Conservation (phyloP, 2,113 vertebrate species). For the Hydropotes inermis region DNA sequence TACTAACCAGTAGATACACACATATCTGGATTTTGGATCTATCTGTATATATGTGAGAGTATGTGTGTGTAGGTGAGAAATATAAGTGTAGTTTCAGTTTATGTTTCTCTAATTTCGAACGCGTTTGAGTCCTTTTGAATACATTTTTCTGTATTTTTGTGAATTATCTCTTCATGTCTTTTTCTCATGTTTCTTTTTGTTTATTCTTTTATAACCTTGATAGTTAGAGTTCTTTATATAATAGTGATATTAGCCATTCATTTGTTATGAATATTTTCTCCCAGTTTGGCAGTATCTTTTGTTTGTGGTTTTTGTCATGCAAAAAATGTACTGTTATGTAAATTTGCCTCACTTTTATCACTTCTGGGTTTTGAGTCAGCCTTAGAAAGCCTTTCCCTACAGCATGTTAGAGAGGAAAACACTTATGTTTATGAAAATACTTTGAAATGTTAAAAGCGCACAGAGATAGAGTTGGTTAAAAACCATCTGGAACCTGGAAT, state of each 20-base stretch:
- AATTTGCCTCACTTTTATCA: background rate
- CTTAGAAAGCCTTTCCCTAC: background rate
- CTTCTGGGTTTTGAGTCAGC: background rate
- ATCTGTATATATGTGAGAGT: background rate
- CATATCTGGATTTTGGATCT: background rate
- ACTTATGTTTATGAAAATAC: background rate
- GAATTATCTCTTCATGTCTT: background rate
- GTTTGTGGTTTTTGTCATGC: background rate
- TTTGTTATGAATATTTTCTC: background rate
- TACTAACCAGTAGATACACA: background rate
- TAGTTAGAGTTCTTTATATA: background rate
- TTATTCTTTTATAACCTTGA: background rate
- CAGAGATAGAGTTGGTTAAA: background rate
- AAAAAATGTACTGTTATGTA: background rate
- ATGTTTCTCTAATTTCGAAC: background rate
- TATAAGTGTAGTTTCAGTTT: background rate
- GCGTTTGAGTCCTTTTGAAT: background rate
- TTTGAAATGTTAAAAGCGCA: background rate
- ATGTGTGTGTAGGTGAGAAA: background rate
- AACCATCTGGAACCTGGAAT: background rate
- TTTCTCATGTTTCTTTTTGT: background rate
- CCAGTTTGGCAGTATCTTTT: background rate
- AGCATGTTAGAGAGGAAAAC: background rate
- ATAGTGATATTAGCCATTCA: background rate
- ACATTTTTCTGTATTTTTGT: background rate